Conservation (phyloP, 2,113 vertebrate genomes). For the Sapajus apella region DNA sequence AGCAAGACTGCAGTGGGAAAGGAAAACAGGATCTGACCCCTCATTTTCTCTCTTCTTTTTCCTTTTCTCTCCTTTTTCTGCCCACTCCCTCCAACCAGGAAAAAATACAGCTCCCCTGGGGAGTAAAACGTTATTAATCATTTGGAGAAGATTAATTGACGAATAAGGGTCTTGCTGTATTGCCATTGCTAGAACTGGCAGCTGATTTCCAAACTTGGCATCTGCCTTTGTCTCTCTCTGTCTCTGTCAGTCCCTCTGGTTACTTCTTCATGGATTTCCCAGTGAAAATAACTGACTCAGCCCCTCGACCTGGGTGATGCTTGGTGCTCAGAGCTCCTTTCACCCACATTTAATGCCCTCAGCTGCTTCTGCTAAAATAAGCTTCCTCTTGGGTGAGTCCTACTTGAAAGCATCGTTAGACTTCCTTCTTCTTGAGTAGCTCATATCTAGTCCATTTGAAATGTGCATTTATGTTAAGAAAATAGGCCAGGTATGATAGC, state of each 20-base stretch:
- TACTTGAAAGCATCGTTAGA: not conserved
- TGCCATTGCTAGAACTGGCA: not conserved
- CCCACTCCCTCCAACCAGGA: accelerated
- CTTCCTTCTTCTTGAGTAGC: not conserved
- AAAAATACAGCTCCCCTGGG: not conserved
- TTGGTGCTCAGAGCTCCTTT: not conserved
- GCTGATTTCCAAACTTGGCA: not conserved
- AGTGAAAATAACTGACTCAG: not conserved
- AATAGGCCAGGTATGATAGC: not conserved
- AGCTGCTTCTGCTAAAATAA: not conserved
- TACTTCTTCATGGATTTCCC: not conserved
- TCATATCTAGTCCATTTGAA: not conserved
- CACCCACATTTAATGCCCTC: not conserved
- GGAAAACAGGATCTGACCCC: too few relatives aligned
- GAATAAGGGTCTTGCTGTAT: not conserved
- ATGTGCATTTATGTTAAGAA: not conserved
- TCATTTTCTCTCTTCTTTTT: not conserved
- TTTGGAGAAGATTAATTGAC: not conserved
- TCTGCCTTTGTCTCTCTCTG: not conserved
- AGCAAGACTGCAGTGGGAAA: not conserved
- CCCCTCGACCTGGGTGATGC: not conserved
- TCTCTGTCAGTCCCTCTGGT: too few relatives aligned
- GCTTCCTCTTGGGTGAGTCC: not conserved
- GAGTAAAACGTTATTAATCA: not conserved
- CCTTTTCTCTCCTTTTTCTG: not conserved